Conservation (phyloP, 2,113 vertebrate genomes). For the Odontesthes bonariensis region DNA sequence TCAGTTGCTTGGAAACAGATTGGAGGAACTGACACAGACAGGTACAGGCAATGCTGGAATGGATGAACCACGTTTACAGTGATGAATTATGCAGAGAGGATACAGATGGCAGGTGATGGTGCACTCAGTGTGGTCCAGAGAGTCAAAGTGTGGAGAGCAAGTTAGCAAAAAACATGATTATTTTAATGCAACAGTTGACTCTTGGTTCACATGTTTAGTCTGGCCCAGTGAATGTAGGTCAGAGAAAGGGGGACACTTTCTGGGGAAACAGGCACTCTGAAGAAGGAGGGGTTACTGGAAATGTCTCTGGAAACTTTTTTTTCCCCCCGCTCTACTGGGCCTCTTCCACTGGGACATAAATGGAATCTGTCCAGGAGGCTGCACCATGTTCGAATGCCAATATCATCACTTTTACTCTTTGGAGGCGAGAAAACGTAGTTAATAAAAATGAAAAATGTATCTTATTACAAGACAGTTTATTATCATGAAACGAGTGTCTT, state of each 20-base stretch:
- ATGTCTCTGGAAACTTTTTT: constrained; percentile 33
- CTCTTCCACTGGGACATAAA: constrained; percentile 35
- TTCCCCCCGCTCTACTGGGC: constrained; percentile 30
- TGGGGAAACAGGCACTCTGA: no score
- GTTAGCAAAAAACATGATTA: constrained; percentile 44
- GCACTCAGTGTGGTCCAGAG: neutral
- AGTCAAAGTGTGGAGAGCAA: neutral
- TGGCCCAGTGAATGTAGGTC: constrained; percentile 67
- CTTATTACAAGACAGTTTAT: no score
- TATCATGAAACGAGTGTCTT: no score
- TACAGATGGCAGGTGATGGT: neutral
- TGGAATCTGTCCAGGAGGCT: constrained; percentile 17
- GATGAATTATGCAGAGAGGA: constrained; percentile 17
- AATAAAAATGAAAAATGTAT: no score
- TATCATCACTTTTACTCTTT: neutral
- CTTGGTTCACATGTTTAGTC: constrained; percentile 36
- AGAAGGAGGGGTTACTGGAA: constrained; percentile 40
- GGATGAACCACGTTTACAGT: neutral
- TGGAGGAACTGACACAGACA: constrained; percentile 28
- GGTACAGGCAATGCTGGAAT: constrained; percentile 17
- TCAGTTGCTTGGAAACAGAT: constrained; percentile 58
- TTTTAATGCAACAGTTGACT: constrained; percentile 49
- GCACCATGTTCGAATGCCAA: neutral
- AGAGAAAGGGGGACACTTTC: constrained; percentile 23
- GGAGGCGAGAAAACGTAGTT: no score